Evolutionary conservation across 2,797 vertebrate species (phyloP).

Genomic region (Crypturellus tataupa): DNA sequence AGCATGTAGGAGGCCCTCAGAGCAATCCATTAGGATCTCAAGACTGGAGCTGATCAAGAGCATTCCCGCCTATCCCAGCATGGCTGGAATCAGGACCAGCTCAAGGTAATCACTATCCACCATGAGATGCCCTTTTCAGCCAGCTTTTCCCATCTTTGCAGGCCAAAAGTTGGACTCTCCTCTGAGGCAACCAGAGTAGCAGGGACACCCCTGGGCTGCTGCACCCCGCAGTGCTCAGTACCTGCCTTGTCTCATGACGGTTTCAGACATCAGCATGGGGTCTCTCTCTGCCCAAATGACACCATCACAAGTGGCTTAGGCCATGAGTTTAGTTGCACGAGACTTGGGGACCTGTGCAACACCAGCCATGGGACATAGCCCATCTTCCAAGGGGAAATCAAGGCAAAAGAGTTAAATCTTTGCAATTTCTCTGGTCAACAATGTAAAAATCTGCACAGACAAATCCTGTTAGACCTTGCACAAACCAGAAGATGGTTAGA

Average conservation of each 20-base stretch:
- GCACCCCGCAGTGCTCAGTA: not conserved
- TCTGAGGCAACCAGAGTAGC: not conserved
- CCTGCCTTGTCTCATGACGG: too few relatives aligned
- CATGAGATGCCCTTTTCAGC: not conserved
- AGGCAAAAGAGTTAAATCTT: accelerated
- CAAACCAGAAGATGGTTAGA: not conserved
- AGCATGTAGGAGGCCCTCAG: too few relatives aligned
- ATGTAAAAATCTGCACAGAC: not conserved
- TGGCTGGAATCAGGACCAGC: too few relatives aligned
- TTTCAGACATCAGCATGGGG: not conserved
- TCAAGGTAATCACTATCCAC: too few relatives aligned
- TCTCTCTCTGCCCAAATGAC: not conserved
- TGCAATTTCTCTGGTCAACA: not conserved
- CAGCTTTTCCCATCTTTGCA: not conserved
- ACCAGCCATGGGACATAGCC: not conserved
- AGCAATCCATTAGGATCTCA: too few relatives aligned
- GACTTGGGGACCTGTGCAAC: not conserved
- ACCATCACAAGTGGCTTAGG: not conserved
- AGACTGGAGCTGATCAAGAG: too few relatives aligned
- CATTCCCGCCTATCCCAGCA: too few relatives aligned
- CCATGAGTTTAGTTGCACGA: not conserved
- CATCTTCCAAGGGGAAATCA: not conserved
- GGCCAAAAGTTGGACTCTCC: not conserved
- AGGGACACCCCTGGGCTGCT: not conserved
- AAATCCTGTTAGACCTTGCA: not conserved